Evolutionary conservation across 2,797 vertebrate species (phyloP).

Genomic region (Brachyalestes nurse): DNA sequence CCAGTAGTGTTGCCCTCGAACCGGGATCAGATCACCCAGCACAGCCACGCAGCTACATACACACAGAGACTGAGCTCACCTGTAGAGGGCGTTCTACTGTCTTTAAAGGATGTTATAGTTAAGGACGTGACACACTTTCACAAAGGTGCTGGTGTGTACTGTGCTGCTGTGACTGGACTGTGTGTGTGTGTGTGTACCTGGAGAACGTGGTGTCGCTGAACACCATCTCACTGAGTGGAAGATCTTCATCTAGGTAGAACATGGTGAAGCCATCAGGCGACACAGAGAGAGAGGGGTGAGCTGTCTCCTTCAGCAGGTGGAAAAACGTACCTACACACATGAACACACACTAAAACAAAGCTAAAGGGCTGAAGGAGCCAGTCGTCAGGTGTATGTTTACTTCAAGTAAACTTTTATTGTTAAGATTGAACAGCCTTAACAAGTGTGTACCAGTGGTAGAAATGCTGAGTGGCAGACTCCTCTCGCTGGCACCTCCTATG

Average conservation of each 20-base stretch:
- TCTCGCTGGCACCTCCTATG: constrained; percentile 85
- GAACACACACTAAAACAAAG: constrained; percentile 18
- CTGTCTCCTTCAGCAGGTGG: constrained; percentile 85
- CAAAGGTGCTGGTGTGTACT: too few species aligned
- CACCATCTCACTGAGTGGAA: constrained; percentile 76
- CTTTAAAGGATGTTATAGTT: too few species aligned
- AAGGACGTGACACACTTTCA: background rate
- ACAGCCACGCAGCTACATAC: constrained; percentile 86
- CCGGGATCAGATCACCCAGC: constrained; percentile 86
- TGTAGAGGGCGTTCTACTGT: background rate
- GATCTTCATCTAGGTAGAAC: constrained; percentile 82
- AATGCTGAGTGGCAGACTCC: constrained; percentile 77
- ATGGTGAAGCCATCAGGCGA: constrained; percentile 89
- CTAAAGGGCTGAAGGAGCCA: too few species aligned
- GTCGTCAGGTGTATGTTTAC: too few species aligned
- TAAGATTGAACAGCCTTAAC: too few species aligned
- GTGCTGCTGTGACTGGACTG: too few species aligned
- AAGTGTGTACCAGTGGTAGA: constrained; percentile 83
- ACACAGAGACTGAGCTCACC: constrained; percentile 26
- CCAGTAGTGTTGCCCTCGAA: constrained; percentile 90
- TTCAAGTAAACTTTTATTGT: too few species aligned
- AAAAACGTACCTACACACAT: constrained; percentile 85
- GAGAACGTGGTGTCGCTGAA: constrained; percentile 83
- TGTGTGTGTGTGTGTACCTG: constrained; percentile 74
- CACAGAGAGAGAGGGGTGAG: constrained; percentile 88